Conservation (phyloP, 2,113 vertebrate genomes). For the Semnornis frantzii region DNA sequence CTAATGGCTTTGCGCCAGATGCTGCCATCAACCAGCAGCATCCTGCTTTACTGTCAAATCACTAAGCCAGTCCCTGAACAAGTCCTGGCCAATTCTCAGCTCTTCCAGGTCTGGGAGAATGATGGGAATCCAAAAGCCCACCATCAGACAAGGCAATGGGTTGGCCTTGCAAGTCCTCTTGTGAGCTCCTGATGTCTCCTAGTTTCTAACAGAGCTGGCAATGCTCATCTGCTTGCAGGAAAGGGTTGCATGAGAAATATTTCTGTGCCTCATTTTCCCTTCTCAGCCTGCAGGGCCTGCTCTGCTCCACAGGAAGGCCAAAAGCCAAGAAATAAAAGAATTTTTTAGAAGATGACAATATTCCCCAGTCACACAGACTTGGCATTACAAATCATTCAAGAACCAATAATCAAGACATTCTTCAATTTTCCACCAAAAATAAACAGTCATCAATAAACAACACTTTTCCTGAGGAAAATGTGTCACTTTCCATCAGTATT, state of each 20-base stretch:
- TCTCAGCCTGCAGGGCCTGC: not conserved
- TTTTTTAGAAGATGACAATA: not conserved
- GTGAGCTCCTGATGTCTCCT: accelerated
- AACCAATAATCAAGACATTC: not conserved
- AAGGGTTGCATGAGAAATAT: not conserved
- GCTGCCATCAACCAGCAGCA: not conserved
- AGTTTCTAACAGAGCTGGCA: accelerated
- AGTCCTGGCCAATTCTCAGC: not conserved
- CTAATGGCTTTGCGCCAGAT: not conserved
- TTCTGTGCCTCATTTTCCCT: not conserved
- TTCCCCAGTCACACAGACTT: not conserved
- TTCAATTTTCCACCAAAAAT: not conserved
- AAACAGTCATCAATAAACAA: not conserved
- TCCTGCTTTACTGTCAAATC: not conserved
- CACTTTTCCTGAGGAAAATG: not conserved
- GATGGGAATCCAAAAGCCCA: not conserved
- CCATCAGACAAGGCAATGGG: not conserved
- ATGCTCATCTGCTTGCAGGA: not conserved
- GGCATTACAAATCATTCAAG: not conserved
- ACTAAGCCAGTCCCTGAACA: not conserved
- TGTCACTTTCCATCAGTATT: not conserved
- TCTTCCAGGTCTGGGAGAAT: not conserved
- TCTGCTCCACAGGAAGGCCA: not conserved
- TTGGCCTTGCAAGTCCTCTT: not conserved
- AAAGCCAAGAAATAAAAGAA: not conserved